Percentiles rank a stretch among this genome's conserved stretches.
Conservation (phyloP, 2,797 vertebrate species). For the Lateolabrax maculatus region DNA sequence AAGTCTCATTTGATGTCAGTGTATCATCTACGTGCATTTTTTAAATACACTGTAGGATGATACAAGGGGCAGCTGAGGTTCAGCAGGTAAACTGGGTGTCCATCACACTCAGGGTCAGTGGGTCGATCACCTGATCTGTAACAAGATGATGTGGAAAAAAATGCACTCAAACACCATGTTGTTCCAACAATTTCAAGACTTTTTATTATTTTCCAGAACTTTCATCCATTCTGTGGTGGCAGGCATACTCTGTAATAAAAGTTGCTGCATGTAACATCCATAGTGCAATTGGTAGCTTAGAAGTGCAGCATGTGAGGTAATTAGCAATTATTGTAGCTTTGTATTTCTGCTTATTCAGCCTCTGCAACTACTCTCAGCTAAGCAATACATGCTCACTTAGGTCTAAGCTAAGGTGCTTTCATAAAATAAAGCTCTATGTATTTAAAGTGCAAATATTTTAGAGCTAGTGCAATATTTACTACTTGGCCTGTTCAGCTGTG, state of each 20-base stretch:
- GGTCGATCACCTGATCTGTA: not conserved
- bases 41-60: not conserved
- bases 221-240: constrained; percentile 42
- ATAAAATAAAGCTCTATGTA: constrained; percentile 58
- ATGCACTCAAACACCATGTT: constrained; percentile 7
- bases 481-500: constrained; percentile 51
- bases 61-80: not conserved
- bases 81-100: not conserved
- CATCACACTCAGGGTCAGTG: constrained; percentile 2
- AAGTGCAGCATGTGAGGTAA: constrained; percentile 61
- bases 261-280: constrained; percentile 34
- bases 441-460: constrained; percentile 64
- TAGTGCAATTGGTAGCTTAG: constrained; percentile 64
- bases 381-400: constrained; percentile 73
- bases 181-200: constrained; percentile 39
- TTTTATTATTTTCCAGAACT: constrained; percentile 45
- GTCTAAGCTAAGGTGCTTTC: constrained; percentile 47
- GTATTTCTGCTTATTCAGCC: constrained; percentile 52
- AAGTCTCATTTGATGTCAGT: not conserved
- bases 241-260: constrained; percentile 57
- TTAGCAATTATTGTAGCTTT: constrained; percentile 61
- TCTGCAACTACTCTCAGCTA: constrained; percentile 55
- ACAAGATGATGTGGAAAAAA: not conserved
- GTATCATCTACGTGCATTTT: not conserved
- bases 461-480: constrained; percentile 62